These are phyloP conservation scores for Bothrops jararaca DNA, from an alignment of 2,113 vertebrate species.

Conservation along the genomic window DNA sequence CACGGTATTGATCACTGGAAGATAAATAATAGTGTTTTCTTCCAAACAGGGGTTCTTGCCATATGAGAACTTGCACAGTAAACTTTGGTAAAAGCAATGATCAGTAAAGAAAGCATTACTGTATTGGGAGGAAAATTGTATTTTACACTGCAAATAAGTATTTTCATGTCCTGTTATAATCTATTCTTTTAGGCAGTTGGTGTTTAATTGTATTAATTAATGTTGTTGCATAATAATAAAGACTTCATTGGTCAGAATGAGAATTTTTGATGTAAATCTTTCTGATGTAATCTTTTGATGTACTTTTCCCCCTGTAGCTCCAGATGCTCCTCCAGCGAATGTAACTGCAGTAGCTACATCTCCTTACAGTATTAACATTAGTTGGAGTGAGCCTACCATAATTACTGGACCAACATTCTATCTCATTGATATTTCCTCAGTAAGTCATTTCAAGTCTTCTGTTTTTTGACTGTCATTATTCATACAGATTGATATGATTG, in stretches of 20 bases:
- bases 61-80: not conserved
- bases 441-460: slow-evolving; percentile 58
- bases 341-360: slow-evolving; percentile 77
- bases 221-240: not conserved
- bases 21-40: not conserved
- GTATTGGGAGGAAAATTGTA: not conserved
- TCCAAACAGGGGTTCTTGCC: not conserved
- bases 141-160: not conserved
- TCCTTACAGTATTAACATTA: slow-evolving; percentile 79
- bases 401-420: slow-evolving; percentile 90
- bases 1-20: not conserved
- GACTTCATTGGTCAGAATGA: not conserved
- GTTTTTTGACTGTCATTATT: not conserved
- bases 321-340: slow-evolving; percentile 83
- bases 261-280: not conserved
- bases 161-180: not conserved
- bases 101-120: not conserved
- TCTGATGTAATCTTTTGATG: not conserved
- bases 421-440: slow-evolving; percentile 79
- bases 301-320: slow-evolving; percentile 70
- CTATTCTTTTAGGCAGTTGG: not conserved
- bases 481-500: not conserved
- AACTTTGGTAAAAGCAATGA: not conserved
- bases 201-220: not conserved
- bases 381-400: slow-evolving; percentile 81